These are phyloP conservation scores for Omphaloscelis lunosa DNA, from an alignment of 2,888 invertebrate species.

Conservation along the genomic window DNA sequence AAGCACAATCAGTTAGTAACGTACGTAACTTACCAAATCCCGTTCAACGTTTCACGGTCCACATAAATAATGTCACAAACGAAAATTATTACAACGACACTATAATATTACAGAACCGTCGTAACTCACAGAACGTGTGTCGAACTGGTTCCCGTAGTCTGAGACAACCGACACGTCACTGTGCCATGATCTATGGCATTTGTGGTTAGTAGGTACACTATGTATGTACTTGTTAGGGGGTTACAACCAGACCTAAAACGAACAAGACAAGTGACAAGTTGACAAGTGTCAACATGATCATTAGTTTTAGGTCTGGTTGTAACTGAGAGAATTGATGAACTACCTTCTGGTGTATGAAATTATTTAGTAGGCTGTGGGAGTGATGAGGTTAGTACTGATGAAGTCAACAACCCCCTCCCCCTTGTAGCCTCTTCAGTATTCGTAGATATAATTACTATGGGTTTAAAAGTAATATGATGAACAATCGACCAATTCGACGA, in stretches of 20 bases:
- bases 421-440: no score
- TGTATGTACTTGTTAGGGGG: neutral
- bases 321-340: neutral
- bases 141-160: slow-evolving; percentile 13
- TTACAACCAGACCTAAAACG: no score
- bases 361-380: neutral
- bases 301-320: slow-evolving; percentile 17
- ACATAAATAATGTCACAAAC: slow-evolving; percentile 2
- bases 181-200: slow-evolving; percentile 37
- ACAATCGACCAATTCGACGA: no score
- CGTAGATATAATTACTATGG: no score
- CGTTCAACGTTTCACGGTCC: neutral
- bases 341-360: neutral
- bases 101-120: slow-evolving; percentile 25
- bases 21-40: neutral
- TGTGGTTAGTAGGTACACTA: neutral
- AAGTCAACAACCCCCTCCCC: neutral
- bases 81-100: slow-evolving; percentile 19
- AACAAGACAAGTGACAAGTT: no score
- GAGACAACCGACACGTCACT: slow-evolving; percentile 7
- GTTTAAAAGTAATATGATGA: neutral
- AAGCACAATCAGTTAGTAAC: no score
- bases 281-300: slow-evolving; percentile 15
- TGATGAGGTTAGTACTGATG: no score
- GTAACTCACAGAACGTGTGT: slow-evolving; percentile 33